A percentile compares a stretch with the other conserved stretches of the same genome.
Evolutionary conservation across 2,113 vertebrate genomes (phyloP).

Genomic region (Tor tambroides): DNA sequence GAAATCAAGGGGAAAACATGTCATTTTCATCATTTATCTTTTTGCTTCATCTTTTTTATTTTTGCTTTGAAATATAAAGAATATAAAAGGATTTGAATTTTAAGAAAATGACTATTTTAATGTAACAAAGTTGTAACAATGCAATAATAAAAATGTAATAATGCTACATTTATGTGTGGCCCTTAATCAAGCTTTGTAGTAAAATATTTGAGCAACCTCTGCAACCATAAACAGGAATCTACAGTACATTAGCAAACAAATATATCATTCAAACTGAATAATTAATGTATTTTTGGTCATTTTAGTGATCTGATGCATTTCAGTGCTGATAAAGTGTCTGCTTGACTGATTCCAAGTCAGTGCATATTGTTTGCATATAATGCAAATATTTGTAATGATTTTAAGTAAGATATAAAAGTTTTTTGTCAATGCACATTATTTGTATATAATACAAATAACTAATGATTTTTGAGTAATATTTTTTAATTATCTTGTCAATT

Average conservation of each 20-base stretch:
- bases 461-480: not conserved
- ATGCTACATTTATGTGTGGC: not conserved
- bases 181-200: not conserved
- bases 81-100: not conserved
- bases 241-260: not conserved
- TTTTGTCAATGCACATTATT: not conserved
- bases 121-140: not conserved
- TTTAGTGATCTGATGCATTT: no score
- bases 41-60: not conserved
- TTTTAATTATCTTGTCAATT: no score
- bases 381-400: no score
- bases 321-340: no score
- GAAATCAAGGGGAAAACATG: not conserved
- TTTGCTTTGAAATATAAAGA: not conserved
- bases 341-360: not conserved
- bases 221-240: not conserved
- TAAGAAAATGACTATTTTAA: not conserved
- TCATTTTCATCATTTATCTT: not conserved
- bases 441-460: not conserved
- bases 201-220: not conserved
- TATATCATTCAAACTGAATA: not conserved
- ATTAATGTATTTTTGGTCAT: not conserved
- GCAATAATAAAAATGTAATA: no score
- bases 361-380: not conserved
- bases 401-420: no score